Evolutionary conservation across 2,888 invertebrate species (phyloP), one percentile per base, ranked within the genome.

Genomic region (Lottia gigantea): DNA sequence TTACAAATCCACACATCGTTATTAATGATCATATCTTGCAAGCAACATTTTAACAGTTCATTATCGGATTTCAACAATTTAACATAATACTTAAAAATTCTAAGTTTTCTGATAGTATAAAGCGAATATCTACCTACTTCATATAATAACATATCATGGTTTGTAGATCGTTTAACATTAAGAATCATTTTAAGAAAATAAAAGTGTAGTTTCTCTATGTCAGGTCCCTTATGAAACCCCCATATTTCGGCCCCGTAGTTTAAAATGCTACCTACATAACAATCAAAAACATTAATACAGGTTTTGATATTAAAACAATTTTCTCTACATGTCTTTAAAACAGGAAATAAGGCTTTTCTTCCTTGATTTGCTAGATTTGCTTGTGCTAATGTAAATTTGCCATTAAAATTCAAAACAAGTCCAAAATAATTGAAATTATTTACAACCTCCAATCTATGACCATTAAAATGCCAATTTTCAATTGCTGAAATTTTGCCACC

Each of bases 191-290:
- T 25, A 6, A 62, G 49, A 46, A 63, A 63, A 19, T 64, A 11
- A 46, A 68, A 46, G 25, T 68, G 68, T n/a, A 63, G 26, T 47
- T 63, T 46, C 40, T 68, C 64, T 25, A 68, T 68, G 16, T 64
- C 14, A 2, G 46, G 19, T 63, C 25, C 40, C 26, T 46, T 23
- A 65, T 55, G 31, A 16, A 61, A 65, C 46, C 65, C 65, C 55
- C 62, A 55, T n/a, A 70, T 49, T 65, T 62, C 62, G 31, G 31
- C 46, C 31, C 61, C 66, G 14, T 62, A 66, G 61, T 25, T 63
- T 11, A 68, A n/a, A n/a, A 68, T 46, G 23, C 46, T 45, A 45
- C 25, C 47, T n/a, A 62, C 63, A 63, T 63, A 46, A 6, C 62
- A 19, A 63, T 68, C 68, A 25, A 68, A 63, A 15, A 45, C 46